These are phyloP conservation scores for Epizoanthus rinbou DNA, from an alignment of 92 coral and sea anemone species.

Conservation along the genomic window DNA sequence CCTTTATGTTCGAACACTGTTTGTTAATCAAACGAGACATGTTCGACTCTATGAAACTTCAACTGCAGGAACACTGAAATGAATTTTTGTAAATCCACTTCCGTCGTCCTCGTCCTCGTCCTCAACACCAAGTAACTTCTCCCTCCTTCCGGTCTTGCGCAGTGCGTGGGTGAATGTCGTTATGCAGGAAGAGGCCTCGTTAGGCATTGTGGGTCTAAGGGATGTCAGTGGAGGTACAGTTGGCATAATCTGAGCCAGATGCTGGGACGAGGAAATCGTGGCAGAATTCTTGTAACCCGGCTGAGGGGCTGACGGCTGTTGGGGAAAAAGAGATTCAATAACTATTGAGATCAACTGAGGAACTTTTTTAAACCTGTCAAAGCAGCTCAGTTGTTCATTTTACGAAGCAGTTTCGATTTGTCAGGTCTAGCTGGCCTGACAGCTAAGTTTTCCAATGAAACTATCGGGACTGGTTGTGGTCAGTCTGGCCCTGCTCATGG, in stretches of 20 bases:
- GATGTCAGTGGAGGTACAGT: neutral
- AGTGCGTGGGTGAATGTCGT: constrained; percentile 66
- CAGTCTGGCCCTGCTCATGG: no score
- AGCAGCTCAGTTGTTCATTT: no score
- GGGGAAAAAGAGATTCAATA: neutral
- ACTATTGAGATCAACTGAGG: no score
- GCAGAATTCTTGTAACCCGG: neutral
- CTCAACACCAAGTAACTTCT: constrained; percentile 61
- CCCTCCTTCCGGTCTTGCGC: constrained; percentile 81
- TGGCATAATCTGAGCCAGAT: neutral
- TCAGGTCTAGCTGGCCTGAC: no score
- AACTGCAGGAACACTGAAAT: constrained; percentile 65
- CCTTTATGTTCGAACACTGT: no score
- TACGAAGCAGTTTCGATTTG: no score
- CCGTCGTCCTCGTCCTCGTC: constrained; percentile 74
- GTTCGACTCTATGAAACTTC: constrained; percentile 52
- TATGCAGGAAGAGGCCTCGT: neutral
- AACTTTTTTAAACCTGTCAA: no score
- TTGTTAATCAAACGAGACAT: neutral
- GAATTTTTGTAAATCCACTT: constrained; percentile 62
- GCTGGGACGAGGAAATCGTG: neutral
- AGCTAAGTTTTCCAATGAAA: no score
- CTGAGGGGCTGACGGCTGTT: neutral
- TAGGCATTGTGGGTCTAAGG: no score
- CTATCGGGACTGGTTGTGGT: no score